phyloP scores from a whole-genome alignment of 2,113 vertebrate species.

The Fregetta grallaria region DNA sequence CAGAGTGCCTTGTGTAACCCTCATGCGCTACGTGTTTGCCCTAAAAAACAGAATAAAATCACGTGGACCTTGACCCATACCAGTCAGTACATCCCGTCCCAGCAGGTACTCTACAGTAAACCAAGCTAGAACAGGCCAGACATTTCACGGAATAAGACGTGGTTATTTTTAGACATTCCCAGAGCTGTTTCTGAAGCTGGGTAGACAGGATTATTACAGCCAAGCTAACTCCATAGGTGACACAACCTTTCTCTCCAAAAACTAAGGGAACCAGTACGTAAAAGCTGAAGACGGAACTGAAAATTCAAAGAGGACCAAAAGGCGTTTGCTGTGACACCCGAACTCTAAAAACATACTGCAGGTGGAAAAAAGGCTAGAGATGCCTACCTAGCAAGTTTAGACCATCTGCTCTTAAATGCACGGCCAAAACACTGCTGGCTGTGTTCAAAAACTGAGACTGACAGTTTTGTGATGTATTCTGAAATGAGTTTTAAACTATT shows the following conservation, averaged over 20 bases:
- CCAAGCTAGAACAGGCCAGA: background rate
- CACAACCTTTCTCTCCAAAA: background rate
- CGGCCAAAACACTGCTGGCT: background rate
- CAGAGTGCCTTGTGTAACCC: background rate
- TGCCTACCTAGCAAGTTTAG: background rate
- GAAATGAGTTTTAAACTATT: background rate
- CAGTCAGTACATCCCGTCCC: background rate
- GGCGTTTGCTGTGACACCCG: background rate
- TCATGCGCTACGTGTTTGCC: fast-evolving
- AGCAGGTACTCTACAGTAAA: background rate
- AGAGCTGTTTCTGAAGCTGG: background rate
- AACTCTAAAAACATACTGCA: background rate
- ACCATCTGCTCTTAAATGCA: background rate
- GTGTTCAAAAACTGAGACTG: background rate
- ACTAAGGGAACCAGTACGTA: fast-evolving
- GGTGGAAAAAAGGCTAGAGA: background rate
- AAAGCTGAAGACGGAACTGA: background rate
- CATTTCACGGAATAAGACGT: background rate
- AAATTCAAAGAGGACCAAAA: background rate
- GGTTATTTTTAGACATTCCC: background rate
- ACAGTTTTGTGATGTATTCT: background rate
- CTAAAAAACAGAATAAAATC: background rate
- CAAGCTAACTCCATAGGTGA: background rate
- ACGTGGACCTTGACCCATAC: fast-evolving
- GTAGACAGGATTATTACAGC: background rate